These are phyloP conservation scores for Spinus pinus DNA, from an alignment of 2,797 vertebrate genomes.

Conservation along the genomic window DNA sequence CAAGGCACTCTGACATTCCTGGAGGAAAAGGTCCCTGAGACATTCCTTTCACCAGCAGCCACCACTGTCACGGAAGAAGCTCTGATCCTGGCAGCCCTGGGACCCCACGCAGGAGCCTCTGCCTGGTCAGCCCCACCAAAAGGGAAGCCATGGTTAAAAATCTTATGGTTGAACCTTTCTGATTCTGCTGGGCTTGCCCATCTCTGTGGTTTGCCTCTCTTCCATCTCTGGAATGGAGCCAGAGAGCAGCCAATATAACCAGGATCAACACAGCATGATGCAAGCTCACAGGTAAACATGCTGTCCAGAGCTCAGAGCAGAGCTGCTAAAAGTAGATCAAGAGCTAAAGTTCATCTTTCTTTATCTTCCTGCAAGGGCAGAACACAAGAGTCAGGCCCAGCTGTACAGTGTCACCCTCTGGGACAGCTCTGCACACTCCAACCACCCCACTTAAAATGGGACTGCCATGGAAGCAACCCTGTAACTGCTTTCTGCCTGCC, in stretches of 20 bases:
- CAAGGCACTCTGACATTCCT: accelerated
- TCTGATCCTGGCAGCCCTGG: background rate
- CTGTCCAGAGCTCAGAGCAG: background rate
- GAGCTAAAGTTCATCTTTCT: constrained; percentile 30
- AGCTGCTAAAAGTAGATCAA: constrained; percentile 27
- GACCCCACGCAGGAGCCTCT: accelerated
- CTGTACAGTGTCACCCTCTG: accelerated
- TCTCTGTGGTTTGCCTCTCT: background rate
- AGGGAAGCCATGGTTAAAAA: background rate
- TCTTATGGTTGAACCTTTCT: background rate
- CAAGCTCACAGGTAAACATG: background rate
- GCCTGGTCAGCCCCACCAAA: accelerated
- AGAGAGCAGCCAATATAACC: background rate
- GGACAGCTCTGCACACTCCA: background rate
- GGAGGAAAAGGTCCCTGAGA: background rate
- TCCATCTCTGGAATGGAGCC: background rate
- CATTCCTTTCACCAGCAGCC: background rate
- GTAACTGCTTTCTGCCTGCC: background rate
- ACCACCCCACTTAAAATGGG: accelerated
- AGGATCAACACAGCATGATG: background rate
- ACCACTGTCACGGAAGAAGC: background rate
- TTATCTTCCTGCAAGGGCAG: background rate
- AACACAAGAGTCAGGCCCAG: accelerated
- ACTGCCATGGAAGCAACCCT: background rate
- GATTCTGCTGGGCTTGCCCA: accelerated